A percentile compares a stretch with the other conserved stretches of the same genome.
Conservation (phyloP, 2,888 invertebrate species). For the Sycophila texana region DNA sequence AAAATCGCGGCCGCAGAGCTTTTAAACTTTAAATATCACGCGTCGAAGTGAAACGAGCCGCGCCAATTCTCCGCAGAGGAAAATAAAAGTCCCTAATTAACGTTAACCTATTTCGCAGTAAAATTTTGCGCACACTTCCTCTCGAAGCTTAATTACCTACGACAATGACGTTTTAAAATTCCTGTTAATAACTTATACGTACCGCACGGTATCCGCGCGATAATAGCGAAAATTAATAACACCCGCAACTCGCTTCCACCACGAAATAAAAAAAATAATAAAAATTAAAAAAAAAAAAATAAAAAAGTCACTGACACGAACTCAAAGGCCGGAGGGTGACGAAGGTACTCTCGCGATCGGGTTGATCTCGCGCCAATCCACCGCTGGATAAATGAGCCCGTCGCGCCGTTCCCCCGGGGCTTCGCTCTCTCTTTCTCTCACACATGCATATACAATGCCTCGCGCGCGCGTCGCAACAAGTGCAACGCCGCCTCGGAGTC, state of each 20-base stretch:
- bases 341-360: too few species aligned
- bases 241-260: slow-evolving; percentile 33
- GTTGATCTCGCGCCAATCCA: not conserved
- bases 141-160: too few species aligned
- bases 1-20: too few species aligned
- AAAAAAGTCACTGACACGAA: not conserved
- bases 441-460: slow-evolving; percentile 19
- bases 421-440: slow-evolving; percentile 49
- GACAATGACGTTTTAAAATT: too few species aligned
- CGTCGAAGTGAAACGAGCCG: too few species aligned
- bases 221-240: slow-evolving; percentile 22
- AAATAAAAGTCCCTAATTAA: too few species aligned
- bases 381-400: slow-evolving; percentile 42
- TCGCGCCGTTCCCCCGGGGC: slow-evolving; percentile 38
- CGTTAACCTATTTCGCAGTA: too few species aligned
- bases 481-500: slow-evolving; percentile 68
- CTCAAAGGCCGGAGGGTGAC: slow-evolving; percentile 1
- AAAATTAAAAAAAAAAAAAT: slow-evolving; percentile 7
- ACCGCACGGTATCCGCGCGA: not conserved
- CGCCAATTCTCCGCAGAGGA: too few species aligned
- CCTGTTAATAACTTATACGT: too few species aligned
- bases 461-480: slow-evolving; percentile 44
- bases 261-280: slow-evolving; percentile 5
- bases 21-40: too few species aligned
- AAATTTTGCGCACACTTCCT: too few species aligned